Conservation (phyloP, 1,140 invertebrate species). For the Drosophila littoralis region DNA sequence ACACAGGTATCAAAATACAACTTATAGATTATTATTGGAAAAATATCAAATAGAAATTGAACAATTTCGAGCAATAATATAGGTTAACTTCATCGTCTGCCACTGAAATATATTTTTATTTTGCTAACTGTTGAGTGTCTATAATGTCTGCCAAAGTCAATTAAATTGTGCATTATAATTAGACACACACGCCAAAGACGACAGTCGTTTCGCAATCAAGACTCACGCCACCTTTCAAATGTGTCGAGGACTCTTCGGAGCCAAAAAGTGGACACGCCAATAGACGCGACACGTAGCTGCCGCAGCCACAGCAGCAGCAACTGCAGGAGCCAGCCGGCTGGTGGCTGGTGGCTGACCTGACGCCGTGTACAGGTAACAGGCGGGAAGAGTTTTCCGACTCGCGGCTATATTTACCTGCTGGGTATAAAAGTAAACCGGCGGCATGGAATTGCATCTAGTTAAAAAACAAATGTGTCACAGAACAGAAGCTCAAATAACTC, state of each 20-base stretch:
- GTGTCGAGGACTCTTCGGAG: constrained; percentile 26
- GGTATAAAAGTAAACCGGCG: constrained; percentile 64
- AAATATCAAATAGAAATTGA: background rate
- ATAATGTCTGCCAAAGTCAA: constrained; percentile 29
- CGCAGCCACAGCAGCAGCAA: too few relatives aligned
- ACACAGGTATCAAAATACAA: background rate
- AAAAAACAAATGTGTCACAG: constrained; percentile 60
- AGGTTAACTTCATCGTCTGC: too few relatives aligned
- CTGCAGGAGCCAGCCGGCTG: constrained; percentile 16
- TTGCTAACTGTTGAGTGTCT: background rate
- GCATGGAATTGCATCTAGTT: constrained; percentile 48
- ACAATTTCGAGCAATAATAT: too few relatives aligned
- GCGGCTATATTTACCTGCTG: constrained; percentile 43
- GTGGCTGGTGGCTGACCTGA: constrained; percentile 21
- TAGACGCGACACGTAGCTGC: constrained; percentile 24
- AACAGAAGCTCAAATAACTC: constrained; percentile 32
- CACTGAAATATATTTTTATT: background rate
- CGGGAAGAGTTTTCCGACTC: constrained; percentile 32
- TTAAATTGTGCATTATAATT: constrained; percentile 34
- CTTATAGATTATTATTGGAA: background rate
- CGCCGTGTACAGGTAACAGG: constrained; percentile 47
- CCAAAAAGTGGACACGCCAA: constrained; percentile 15
- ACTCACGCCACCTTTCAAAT: constrained; percentile 50
- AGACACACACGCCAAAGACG: constrained; percentile 29
- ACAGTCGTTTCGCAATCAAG: constrained; percentile 51